Evolutionary conservation across 2,797 vertebrate species (phyloP), one percentile per base, ranked within the genome.

Genomic region (Acestrorhynchus altus): DNA sequence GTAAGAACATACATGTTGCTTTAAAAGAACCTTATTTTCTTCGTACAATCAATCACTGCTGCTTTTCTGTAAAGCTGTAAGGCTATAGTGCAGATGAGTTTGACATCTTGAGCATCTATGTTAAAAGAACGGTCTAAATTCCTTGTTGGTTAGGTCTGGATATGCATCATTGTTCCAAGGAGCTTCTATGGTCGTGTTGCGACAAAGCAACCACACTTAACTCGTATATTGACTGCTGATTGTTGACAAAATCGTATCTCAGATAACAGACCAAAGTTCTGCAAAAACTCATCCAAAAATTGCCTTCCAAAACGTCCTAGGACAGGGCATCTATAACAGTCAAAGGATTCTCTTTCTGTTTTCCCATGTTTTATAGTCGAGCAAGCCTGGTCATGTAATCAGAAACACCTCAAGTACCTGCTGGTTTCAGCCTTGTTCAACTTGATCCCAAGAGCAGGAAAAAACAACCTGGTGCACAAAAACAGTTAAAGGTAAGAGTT

Each of bases 301-400:
- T 70, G 20, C 44, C 15, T 35, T 67, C 24, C 15, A 56, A 35
- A 51, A 8, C 28, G 51, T 49, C 54, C n/a, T 57, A 26, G 24
- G 39, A 24, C n/a, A 71, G 59, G 15, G 57, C 18, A 57, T 26
- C 4, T n/a, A 56, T 13, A 75, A 11, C 22, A 24, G 61, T 44
- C 63, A 31, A 4, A 26, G 26, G 56, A 63, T 42, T 67, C 20
- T 13, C 13, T 49, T 28, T 74, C 49, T 18, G 11, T 76, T 73
- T 57, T 24, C 61, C 57, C 20, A 40, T 54, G 44, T 54, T 54
- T 60, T n/a, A n/a, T 18, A 49, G 78, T 12, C 76, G 80, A 81
- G 90, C 92, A 93, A 92, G 92, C 51, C 91, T 65, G 0, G 59
- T 92, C 91, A 90, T 88, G 91, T 90, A 83, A 61, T 65, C 72